Conservation (phyloP, 2,888 invertebrate species). For the Hedychridium roseum region DNA sequence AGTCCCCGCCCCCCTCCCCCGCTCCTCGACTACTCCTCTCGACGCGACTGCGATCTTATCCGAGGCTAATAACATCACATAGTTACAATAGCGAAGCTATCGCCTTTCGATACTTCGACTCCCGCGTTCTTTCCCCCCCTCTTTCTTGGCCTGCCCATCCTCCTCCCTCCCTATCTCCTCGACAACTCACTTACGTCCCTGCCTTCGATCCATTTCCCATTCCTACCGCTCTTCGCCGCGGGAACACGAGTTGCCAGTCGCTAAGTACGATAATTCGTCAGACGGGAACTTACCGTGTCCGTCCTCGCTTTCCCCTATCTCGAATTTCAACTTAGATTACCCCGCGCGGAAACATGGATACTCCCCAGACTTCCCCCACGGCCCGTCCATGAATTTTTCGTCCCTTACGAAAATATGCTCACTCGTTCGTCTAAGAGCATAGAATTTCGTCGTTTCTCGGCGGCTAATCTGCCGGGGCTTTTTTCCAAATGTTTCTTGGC, state of each 20-base stretch:
- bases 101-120: constrained; percentile 26
- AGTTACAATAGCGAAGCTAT: constrained; percentile 28
- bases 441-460: too few species aligned
- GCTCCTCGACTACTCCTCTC: not conserved
- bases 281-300: constrained; percentile 15
- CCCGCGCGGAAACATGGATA: too few species aligned
- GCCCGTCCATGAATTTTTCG: not conserved
- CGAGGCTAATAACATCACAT: constrained; percentile 33
- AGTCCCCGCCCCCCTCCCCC: not conserved
- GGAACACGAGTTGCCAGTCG: constrained; percentile 13
- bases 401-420: too few species aligned
- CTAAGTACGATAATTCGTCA: constrained; percentile 19
- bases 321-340: too few species aligned
- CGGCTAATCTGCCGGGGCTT: too few species aligned
- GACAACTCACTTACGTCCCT: constrained; percentile 22
- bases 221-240: too few species aligned
- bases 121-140: constrained; percentile 9
- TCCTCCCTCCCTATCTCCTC: constrained; percentile 6
- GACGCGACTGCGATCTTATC: constrained; percentile 7
- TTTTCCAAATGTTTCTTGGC: too few species aligned
- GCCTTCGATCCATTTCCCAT: constrained; percentile 26
- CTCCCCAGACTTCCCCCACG: constrained; percentile 4
- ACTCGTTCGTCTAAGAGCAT: too few species aligned
- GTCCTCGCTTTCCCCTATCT: too few species aligned
- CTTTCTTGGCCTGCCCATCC: constrained; percentile 3